These are phyloP conservation scores for Pecten maximus DNA, from an alignment of 2,888 invertebrate genomes.

Conservation along the genomic window DNA sequence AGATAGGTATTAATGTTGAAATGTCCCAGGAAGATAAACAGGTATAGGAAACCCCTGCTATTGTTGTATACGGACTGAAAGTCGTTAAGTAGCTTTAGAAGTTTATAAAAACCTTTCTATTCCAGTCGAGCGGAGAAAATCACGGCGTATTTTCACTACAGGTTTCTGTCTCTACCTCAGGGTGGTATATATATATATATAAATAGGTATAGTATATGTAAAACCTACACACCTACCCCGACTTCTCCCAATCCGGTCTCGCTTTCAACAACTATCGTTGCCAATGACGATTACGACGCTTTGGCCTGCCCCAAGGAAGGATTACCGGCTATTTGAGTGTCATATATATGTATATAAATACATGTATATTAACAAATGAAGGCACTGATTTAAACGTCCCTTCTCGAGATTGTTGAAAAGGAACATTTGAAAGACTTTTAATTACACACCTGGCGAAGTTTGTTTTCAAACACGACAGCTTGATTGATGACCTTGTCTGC, in stretches of 20 bases:
- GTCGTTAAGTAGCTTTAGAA: neutral
- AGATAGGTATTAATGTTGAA: neutral
- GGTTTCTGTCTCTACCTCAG: neutral
- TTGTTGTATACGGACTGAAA: neutral
- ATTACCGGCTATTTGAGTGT: neutral
- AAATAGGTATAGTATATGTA: neutral
- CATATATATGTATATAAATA: slow-evolving; percentile 5
- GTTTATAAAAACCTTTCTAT: neutral
- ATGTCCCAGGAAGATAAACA: neutral
- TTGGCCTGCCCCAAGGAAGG: neutral
- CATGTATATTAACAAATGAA: slow-evolving; percentile 4
- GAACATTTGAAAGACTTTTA: slow-evolving; percentile 8
- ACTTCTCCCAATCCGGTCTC: neutral
- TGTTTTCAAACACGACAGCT: neutral
- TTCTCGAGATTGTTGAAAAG: neutral
- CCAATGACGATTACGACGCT: slow-evolving; percentile 24
- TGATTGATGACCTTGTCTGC: neutral
- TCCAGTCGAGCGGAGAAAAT: neutral
- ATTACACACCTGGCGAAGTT: neutral
- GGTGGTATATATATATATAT: neutral
- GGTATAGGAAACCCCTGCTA: neutral
- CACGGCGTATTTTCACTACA: neutral
- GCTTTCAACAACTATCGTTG: slow-evolving; percentile 13
- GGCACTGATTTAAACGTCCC: neutral
- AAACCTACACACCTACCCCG: neutral